phyloP scores from a whole-genome alignment of 1,140 invertebrate genomes.

The Myzus persicae region DNA sequence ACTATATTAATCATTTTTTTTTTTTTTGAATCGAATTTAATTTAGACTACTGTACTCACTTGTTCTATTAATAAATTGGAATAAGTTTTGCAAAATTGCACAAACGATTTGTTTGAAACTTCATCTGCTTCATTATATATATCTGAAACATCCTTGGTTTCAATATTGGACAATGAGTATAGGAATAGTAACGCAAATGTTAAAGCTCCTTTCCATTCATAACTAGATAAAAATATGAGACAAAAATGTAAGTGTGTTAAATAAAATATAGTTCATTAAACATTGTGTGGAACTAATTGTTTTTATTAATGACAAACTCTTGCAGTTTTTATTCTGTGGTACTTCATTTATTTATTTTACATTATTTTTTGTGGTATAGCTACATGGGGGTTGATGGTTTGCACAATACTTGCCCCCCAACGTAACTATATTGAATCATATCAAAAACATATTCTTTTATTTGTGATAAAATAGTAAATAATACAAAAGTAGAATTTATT shows the following conservation, averaged over 20 bases:
- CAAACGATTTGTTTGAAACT: constrained; percentile 50
- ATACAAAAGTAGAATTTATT: not conserved
- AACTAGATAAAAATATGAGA: not conserved
- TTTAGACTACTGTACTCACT: constrained; percentile 1
- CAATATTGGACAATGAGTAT: constrained; percentile 34
- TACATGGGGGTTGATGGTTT: no score
- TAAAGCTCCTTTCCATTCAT: constrained; percentile 46
- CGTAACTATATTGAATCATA: not conserved
- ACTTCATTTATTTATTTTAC: not conserved
- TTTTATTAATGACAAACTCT: not conserved
- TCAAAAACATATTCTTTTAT: not conserved
- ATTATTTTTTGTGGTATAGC: not conserved
- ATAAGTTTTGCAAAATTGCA: constrained; percentile 34
- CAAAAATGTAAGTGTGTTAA: not conserved
- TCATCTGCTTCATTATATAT: constrained; percentile 38
- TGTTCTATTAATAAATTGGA: constrained; percentile 45
- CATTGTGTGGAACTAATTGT: not conserved
- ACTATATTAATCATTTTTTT: not conserved
- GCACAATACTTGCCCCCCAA: no score
- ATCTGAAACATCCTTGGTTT: constrained; percentile 15
- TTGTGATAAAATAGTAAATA: not conserved
- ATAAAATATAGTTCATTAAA: no score
- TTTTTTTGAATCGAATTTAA: not conserved
- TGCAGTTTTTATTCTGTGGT: not conserved
- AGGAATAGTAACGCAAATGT: constrained; percentile 31